Base-by-base conservation (phyloP, 2,888 invertebrate genomes). In the Fabriciana adippe region DNA sequence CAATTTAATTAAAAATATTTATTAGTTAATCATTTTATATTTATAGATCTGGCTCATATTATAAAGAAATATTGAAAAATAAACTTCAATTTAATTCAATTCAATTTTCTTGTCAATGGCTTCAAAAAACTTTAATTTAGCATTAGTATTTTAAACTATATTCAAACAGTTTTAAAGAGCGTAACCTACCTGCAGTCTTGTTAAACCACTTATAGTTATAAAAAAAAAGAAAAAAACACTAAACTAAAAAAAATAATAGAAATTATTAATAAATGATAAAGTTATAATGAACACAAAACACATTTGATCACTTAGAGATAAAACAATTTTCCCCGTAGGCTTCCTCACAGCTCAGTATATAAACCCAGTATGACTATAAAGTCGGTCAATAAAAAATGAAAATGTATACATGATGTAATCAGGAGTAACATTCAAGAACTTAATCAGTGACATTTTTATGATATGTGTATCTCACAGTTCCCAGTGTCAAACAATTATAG, bases 351-450 rank as follows among this genome's bases (percentile, higher is more conserved):
- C 69, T 72, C 78, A 74, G 78, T 76, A 75, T 77, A 76, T 79
- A 78, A 78, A 75, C 73, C 75, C 77, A 69, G 66, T 81, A 78
- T 82, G 84, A 82, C 78, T 72, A 75, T 75, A 75, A 71, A 75
- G 71, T 73, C 72, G 73, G 78, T 70, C 74, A 78, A 79, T 84
- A 80, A 82, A 79, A 84, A 82, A 78, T 83, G 81, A 82, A 83
- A 82, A 81, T 77, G 78, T 72, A 70, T 76, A 74, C 75, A 74
- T 76, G 78, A 79, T 78, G 78, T 79, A 79, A 79, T 76, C 76
- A 73, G 76, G 75, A 73, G 31, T 51, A 61, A 73, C 73, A 62
- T 67, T 59, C 59, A 53, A 68, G 61, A 62, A 59, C 60, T 66
- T 60, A 56, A 61, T 59, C 77, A 75, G 76, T 76, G 75, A 84